Evolutionary conservation across 1,140 invertebrate species (phyloP), one percentile per base, ranked within the genome.

Genomic region (Drosophila simulans): DNA sequence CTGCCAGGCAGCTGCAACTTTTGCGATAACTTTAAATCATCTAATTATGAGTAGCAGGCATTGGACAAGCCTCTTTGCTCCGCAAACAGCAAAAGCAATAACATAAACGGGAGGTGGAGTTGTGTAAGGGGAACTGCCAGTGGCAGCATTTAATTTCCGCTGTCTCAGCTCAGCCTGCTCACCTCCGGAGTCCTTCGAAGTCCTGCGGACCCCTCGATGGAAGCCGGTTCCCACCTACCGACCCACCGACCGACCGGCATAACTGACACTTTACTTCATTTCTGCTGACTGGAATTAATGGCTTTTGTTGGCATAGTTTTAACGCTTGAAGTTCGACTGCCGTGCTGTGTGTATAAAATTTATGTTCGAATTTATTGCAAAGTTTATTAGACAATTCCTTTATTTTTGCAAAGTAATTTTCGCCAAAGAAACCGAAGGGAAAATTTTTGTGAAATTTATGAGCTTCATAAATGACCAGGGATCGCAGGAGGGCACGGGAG

Each of bases 11-110:
- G 53, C 62, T 76, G 82, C 76, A 90, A 90, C 85, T 90, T 90
- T 90, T 73, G 80, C 88, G 83, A 91, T 91, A 91, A 91, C 83
- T 81, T 88, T 91, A 91, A 91, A 91, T 91, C 89, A 91, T 91
- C 88, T 91, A 91, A 91, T 91, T 91, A 91, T 91, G 80, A 84
- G 70, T 75, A 76, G 72, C 77, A 75, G 71, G 62, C 83, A 84
- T 71, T 56, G 80, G 80, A 76, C 80, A 70, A 53, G 76, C 43
- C 35, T 13, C 37, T 39, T 39, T 39, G 15, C 10, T 3, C 25
- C 37, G 20, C 35, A 15, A 43, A 60, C 45, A 71, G 46, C 34
- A 62, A 58, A 51, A 51, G 8, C 31, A 31, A 31, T 22, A 31
- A 8, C 31, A 10, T 10, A 31, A 77, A 66, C 40, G 54, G 55